phyloP scores from a whole-genome alignment of 2,888 invertebrate genomes.

The Nematopogon swammerdamellus region DNA sequence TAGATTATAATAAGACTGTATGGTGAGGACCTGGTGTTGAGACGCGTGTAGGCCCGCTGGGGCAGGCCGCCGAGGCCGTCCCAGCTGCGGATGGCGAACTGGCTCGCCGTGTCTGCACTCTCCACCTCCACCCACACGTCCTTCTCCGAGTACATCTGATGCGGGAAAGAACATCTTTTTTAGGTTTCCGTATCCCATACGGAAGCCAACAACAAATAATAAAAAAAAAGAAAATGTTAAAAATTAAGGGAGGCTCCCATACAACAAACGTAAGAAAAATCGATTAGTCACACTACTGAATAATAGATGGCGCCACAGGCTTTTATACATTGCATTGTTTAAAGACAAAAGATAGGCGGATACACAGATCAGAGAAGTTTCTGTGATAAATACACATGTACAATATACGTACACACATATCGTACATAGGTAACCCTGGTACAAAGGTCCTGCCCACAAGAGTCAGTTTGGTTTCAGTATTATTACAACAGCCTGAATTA shows the following conservation, averaged over 20 bases:
- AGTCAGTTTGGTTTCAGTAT: conserved; percentile 1
- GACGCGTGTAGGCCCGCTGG: conserved; percentile 55
- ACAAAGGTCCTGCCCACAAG: neutral
- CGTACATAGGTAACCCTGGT: neutral
- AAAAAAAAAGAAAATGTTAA: too few relatives aligned
- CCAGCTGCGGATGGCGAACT: conserved; percentile 45
- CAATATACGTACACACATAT: neutral
- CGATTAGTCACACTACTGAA: too few relatives aligned
- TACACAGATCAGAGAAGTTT: conserved; percentile 4
- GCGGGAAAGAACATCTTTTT: conserved; percentile 31
- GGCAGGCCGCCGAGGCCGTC: conserved; percentile 60
- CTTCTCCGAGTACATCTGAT: conserved; percentile 9
- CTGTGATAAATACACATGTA: conserved; percentile 3
- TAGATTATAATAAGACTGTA: neutral
- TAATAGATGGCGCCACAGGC: too few relatives aligned
- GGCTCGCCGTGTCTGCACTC: conserved; percentile 10
- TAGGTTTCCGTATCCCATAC: too few relatives aligned
- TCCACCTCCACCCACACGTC: conserved; percentile 11
- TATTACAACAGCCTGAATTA: neutral
- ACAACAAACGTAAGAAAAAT: too few relatives aligned
- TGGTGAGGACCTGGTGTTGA: conserved; percentile 8
- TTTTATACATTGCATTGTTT: too few relatives aligned
- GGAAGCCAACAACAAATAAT: conserved; percentile 13
- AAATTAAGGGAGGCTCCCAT: too few relatives aligned
- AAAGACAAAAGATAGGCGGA: too few relatives aligned